Evolutionary conservation across 2,888 invertebrate genomes (phyloP).

Genomic region (Imbricaverruca yamaguchii): DNA sequence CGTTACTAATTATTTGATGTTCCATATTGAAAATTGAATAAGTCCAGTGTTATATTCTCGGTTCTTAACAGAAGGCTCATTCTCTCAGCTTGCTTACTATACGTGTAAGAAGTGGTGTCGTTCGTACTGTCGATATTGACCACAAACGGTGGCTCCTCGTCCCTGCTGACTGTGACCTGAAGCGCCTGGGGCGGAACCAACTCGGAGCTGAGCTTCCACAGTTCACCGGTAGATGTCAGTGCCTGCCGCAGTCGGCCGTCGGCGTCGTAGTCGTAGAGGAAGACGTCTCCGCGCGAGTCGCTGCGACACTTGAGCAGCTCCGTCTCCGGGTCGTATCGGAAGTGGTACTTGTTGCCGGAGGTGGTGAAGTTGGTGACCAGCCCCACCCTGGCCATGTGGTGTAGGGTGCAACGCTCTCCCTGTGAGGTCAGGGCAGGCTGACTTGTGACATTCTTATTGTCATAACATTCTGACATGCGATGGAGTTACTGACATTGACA

Average conservation of each 20-base stretch:
- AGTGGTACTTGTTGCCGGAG: conserved; percentile 77
- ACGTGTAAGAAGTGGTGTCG: neutral
- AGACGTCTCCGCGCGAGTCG: conserved; percentile 35
- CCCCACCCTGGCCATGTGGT: conserved; percentile 79
- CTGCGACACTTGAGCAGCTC: conserved; percentile 57
- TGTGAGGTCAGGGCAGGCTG: neutral
- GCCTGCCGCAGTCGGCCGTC: conserved; percentile 78
- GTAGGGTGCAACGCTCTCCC: conserved; percentile 52
- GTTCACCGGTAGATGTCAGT: conserved; percentile 85
- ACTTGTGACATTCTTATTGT: too few species aligned
- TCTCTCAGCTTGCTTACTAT: neutral
- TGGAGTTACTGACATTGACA: too few species aligned
- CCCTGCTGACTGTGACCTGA: neutral
- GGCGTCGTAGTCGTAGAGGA: conserved; percentile 81
- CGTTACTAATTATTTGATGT: too few species aligned
- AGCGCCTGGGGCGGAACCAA: conserved; percentile 40
- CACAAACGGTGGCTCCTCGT: neutral
- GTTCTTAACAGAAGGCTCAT: too few species aligned
- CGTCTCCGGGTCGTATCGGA: conserved; percentile 78
- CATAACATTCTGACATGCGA: too few species aligned
- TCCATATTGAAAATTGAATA: too few species aligned
- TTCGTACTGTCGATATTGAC: neutral
- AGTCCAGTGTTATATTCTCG: too few species aligned
- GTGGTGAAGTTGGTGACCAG: conserved; percentile 76
- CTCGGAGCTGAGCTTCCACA: conserved; percentile 67